Evolutionary conservation across 2,113 vertebrate genomes (phyloP).

Genomic region (Tretioscincus oriximinensis): DNA sequence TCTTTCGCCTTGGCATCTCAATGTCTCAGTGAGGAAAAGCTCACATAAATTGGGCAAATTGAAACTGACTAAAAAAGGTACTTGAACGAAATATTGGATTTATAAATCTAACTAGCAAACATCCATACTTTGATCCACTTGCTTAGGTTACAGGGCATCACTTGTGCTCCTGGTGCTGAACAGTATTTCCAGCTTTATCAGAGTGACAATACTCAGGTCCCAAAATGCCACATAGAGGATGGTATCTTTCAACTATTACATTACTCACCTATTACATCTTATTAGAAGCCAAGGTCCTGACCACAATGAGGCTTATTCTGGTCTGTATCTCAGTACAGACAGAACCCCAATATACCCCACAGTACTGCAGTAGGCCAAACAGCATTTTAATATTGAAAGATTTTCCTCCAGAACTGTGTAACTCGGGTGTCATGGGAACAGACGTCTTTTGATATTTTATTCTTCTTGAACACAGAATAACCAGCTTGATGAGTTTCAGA

Average conservation of each 20-base stretch:
- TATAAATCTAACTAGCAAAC: background rate
- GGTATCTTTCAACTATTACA: background rate
- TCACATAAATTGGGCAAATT: background rate
- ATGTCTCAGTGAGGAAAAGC: background rate
- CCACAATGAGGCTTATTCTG: too few species aligned
- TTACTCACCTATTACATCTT: background rate
- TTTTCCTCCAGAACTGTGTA: too few species aligned
- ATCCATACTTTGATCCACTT: slow-evolving; percentile 11
- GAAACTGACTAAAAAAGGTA: background rate
- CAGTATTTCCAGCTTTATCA: slow-evolving; percentile 11
- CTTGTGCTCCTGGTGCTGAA: slow-evolving; percentile 3
- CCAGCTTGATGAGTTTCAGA: too few species aligned
- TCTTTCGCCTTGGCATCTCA: background rate
- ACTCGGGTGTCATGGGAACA: too few species aligned
- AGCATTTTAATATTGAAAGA: too few species aligned
- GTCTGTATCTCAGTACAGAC: too few species aligned
- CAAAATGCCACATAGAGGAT: slow-evolving; percentile 20
- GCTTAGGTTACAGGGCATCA: background rate
- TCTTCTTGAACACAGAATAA: too few species aligned
- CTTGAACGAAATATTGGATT: background rate
- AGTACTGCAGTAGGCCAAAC: too few species aligned
- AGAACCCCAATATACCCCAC: too few species aligned
- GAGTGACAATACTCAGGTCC: slow-evolving; percentile 6
- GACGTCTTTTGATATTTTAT: too few species aligned
- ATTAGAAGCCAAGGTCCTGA: too few species aligned